Evolutionary conservation across 2,797 vertebrate species (phyloP).

Genomic region (Sylvia borin): DNA sequence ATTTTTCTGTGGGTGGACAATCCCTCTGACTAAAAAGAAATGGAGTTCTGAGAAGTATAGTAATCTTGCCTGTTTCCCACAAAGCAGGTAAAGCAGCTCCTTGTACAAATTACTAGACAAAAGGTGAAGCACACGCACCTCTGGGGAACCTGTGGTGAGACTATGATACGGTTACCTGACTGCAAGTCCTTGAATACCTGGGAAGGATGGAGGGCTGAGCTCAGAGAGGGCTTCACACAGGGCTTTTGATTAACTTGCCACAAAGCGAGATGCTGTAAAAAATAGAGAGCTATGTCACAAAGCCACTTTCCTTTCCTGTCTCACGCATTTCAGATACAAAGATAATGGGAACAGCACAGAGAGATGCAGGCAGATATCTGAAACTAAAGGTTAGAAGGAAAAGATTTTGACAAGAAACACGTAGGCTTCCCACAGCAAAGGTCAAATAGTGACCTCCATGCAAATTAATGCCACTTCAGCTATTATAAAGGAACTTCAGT

Average conservation of each 20-base stretch:
- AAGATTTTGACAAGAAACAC: background rate
- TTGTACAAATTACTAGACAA: background rate
- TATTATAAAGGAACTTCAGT: background rate
- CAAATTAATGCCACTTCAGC: slow-evolving; percentile 12
- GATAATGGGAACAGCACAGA: background rate
- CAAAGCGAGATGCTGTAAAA: background rate
- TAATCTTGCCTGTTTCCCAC: background rate
- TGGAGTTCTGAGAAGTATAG: background rate
- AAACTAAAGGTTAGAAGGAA: slow-evolving; percentile 29
- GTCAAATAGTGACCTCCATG: background rate
- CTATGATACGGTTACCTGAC: background rate
- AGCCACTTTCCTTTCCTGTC: background rate
- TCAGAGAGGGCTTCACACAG: background rate
- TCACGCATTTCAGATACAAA: background rate
- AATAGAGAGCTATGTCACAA: background rate
- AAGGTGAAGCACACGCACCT: background rate
- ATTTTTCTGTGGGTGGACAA: background rate
- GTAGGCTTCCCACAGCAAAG: background rate
- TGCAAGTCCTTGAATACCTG: background rate
- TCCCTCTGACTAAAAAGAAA: background rate
- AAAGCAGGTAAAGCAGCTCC: background rate
- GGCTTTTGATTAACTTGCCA: slow-evolving; percentile 30
- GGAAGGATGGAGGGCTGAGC: background rate
- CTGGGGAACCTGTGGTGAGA: background rate
- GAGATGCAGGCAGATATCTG: background rate